phyloP scores from a whole-genome alignment of 2,113 vertebrate species.

The Oreochromis spilurus region DNA sequence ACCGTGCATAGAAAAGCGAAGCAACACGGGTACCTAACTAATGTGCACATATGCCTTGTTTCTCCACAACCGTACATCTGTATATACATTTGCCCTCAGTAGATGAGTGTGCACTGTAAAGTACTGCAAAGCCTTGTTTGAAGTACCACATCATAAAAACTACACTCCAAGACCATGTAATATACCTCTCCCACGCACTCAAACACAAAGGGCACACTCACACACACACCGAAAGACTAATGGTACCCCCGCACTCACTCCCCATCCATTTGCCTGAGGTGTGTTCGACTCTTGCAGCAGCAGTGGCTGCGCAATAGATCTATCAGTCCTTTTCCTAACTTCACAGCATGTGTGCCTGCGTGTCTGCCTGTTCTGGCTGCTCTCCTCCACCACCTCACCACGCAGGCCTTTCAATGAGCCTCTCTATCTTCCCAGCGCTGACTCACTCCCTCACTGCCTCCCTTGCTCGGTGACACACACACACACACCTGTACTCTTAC shows the following conservation, averaged over 20 bases:
- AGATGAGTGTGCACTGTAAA: background rate
- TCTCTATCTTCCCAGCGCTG: constrained; percentile 41
- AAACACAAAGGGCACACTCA: constrained; percentile 37
- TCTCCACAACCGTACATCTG: background rate
- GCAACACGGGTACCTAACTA: background rate
- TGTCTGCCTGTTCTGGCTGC: constrained; percentile 43
- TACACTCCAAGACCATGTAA: constrained; percentile 32
- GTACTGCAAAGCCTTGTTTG: constrained; percentile 4
- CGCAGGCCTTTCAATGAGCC: constrained; percentile 45
- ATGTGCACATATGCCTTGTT: background rate
- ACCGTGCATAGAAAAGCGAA: background rate
- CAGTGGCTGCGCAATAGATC: constrained; percentile 54
- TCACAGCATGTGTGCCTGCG: constrained; percentile 54
- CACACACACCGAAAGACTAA: constrained; percentile 27
- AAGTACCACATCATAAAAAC: constrained; percentile 37
- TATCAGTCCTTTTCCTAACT: constrained; percentile 56
- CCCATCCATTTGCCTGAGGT: constrained; percentile 62
- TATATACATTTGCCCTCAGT: constrained; percentile 5
- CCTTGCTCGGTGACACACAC: constrained; percentile 25
- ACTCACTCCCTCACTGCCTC: constrained; percentile 39
- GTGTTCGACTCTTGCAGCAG: constrained; percentile 41
- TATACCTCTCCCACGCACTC: constrained; percentile 54
- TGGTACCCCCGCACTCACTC: constrained; percentile 37
- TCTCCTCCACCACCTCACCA: constrained; percentile 48
- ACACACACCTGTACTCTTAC: background rate